Base-by-base conservation (phyloP, 1,140 invertebrate genomes). In the Sycophaga agraensis region DNA sequence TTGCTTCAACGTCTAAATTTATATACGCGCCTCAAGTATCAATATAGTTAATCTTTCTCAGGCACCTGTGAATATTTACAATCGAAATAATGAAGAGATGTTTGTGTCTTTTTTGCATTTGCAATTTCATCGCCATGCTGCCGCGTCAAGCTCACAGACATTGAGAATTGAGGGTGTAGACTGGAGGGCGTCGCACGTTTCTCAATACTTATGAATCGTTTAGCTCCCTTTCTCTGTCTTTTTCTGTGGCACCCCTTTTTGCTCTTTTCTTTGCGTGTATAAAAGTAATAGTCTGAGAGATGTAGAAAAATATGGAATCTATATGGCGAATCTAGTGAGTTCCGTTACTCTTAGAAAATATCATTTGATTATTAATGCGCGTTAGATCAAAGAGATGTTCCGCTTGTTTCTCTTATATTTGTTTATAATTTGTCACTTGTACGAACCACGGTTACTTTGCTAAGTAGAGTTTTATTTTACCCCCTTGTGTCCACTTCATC, bases 21-120 rank as follows among this genome's bases (percentile, higher is more conserved):
- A n/a, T n/a, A n/a, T n/a, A n/a, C n/a, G n/a, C n/a, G 42, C 21
- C 22, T 17, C 40, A 35, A 58, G 19, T 39, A 50, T 51, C 35
- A 48, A 42, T 46, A 53, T 56, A 39, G 21, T 56, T 37, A 50
- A 19, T 63, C 31, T 72, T 70, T 67, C 64, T 76, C 72, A 78
- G 75, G 75, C 76, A 78, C 73, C 74, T 75, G 76, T 77, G 73
- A 78, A 73, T 78, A 78, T 78, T 78, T 76, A 76, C 75, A 78
- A 54, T 64, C 16, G 40, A 50, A 59, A 14, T 55, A 60, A 64
- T 54, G 31, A 54, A 58, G 9, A n/a, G n/a, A n/a, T n/a, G n/a
- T n/a, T n/a, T n/a, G n/a, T n/a, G n/a, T n/a, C n/a, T 55, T 62
- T 17, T 49, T 22, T 34, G 24, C 11, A 9, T 46, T 59, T 49